Base-by-base conservation (phyloP, 2,113 vertebrate genomes). In the Caretta caretta region DNA sequence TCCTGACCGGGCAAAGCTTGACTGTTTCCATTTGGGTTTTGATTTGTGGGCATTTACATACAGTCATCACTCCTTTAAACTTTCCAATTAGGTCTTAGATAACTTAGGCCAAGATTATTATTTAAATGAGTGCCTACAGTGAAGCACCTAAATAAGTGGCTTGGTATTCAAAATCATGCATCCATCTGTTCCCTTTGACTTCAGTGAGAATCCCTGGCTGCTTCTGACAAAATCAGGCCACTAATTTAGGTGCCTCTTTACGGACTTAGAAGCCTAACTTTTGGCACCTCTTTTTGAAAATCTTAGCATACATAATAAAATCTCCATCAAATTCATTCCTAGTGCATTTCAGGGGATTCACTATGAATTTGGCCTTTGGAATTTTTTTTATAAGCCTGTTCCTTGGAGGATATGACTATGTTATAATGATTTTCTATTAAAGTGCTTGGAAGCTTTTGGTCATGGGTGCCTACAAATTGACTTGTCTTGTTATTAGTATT, bases 301-400 rank as follows among this genome's bases (percentile, higher is more conserved):
- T 93, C 38, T 53, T 57, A 6, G 10, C 22, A 29, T 91, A 57
- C 56, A 86, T 80, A 83, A 17, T 31, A 4, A 90, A 89, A 84
- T 93, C 62, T 91, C 62, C 82, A 76, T 76, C 95, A 97, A 95
- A 95, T 93, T 92, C 90, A 93, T 88, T 95, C 89, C 89, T 95
- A 49, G 31, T 90, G 62, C 87, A 89, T 89, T 93, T 90, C 46
- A 80, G 25, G 86, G 88, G 83, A 90, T 89, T 94, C 93, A 88
- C 89, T 94, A 93, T 82, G 59, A 81, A 62, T 79, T 95, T 96
- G 87, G 38, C 29, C 53, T 78, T 94, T 84, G 90, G 86, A 89
- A 48, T 79, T 5, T 88, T 93, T 88, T 93, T 50, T 56, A 91
- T 90, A 93, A 75, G 54, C 78, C 38, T 56, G 7, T 65, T 94